Evolutionary conservation across 2,888 invertebrate genomes (phyloP).

Genomic region (Parnassius smintheus): DNA sequence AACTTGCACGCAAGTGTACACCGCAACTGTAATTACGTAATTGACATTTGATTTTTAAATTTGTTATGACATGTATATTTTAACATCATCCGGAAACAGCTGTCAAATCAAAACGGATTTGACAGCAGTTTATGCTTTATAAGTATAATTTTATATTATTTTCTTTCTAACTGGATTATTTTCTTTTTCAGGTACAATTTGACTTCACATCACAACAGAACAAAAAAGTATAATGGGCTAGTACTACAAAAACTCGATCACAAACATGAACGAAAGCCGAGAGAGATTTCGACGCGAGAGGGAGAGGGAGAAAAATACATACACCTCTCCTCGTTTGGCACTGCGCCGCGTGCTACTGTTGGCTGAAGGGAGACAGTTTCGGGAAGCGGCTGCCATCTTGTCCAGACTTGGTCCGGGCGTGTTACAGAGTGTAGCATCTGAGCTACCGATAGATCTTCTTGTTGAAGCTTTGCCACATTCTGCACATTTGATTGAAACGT

Average conservation of each 20-base stretch:
- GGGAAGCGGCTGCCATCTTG: constrained; percentile 94
- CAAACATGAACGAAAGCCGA: constrained; percentile 85
- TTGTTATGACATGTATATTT: not conserved
- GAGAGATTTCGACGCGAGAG: constrained; percentile 86
- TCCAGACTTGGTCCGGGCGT: constrained; percentile 90
- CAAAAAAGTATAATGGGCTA: constrained; percentile 58
- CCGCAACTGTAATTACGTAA: constrained; percentile 12
- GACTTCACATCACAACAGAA: not conserved
- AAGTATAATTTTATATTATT: not conserved
- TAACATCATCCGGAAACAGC: not conserved
- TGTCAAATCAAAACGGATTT: too few relatives aligned
- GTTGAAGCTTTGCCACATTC: constrained; percentile 95
- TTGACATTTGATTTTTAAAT: constrained; percentile 1
- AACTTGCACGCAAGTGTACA: constrained; percentile 5
- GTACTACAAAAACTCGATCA: constrained; percentile 42
- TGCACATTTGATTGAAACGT: constrained; percentile 91
- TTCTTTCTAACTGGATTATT: not conserved
- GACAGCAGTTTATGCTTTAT: too few relatives aligned
- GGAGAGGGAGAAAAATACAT: constrained; percentile 80
- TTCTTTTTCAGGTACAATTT: constrained; percentile 3
- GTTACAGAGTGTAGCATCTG: constrained; percentile 87
- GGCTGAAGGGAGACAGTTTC: constrained; percentile 92
- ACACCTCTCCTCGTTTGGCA: constrained; percentile 85
- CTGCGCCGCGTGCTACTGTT: constrained; percentile 87
- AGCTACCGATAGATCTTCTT: constrained; percentile 92